These are phyloP conservation scores for Nasonia giraulti DNA, from an alignment of 1,140 invertebrate genomes.

Conservation along the genomic window DNA sequence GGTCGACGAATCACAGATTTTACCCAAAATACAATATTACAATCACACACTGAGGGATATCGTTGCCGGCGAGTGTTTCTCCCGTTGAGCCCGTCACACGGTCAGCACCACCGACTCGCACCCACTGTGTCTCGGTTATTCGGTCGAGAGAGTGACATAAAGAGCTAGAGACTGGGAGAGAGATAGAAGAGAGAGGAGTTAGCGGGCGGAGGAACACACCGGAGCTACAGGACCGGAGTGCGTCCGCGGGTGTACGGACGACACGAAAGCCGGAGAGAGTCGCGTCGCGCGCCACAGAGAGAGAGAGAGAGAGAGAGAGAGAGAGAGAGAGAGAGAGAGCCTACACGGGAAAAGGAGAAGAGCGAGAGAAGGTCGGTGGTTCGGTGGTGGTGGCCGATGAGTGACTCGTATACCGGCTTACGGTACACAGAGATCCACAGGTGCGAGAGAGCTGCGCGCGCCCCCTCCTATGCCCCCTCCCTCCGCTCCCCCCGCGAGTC, in stretches of 20 bases:
- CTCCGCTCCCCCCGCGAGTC: constrained; percentile 48
- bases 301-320: background rate
- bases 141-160: background rate
- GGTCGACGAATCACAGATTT: background rate
- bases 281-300: background rate
- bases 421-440: constrained; percentile 71
- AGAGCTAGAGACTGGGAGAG: background rate
- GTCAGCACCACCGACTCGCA: constrained; percentile 1
- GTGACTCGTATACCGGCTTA: constrained; percentile 70
- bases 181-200: no score
- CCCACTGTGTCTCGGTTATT: no score
- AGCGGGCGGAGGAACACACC: background rate
- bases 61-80: background rate
- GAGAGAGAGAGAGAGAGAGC: background rate
- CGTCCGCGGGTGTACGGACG: background rate
- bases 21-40: background rate
- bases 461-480: constrained; percentile 53
- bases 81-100: background rate
- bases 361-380: constrained; percentile 35
- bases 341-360: background rate
- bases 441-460: constrained; percentile 66
- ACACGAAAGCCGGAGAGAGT: background rate
- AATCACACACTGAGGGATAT: background rate
- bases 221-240: background rate
- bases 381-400: constrained; percentile 71